Percentiles rank a stretch among this genome's conserved stretches.
These are phyloP conservation scores for Gorsachius magnificus DNA, from an alignment of 2,797 vertebrate genomes.

Conservation along the genomic window DNA sequence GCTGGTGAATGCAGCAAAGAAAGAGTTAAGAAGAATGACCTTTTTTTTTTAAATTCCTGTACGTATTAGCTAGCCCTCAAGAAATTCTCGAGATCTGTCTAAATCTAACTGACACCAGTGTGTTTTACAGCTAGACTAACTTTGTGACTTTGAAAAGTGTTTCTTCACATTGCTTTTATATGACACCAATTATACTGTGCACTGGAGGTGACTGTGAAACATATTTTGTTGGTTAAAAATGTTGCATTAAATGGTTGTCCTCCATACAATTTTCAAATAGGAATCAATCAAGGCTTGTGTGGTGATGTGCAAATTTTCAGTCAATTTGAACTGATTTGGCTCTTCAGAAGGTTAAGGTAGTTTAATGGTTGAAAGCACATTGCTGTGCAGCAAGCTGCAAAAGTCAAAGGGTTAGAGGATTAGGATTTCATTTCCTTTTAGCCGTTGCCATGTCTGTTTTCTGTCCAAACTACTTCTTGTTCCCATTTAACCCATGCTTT, in stretches of 20 bases:
- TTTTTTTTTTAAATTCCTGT: neutral
- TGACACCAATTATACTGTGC: constrained; percentile 22
- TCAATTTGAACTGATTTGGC: constrained; percentile 74
- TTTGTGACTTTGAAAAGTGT: constrained; percentile 68
- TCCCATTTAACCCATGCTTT: constrained; percentile 79
- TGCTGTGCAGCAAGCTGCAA: constrained; percentile 74
- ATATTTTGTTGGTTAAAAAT: constrained; percentile 70
- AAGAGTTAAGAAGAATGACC: neutral
- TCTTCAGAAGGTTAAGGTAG: constrained; percentile 75
- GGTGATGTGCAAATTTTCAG: constrained; percentile 75
- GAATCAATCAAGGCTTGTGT: constrained; percentile 72
- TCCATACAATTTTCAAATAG: constrained; percentile 67
- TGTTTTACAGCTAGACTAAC: constrained; percentile 35
- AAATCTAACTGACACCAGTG: neutral
- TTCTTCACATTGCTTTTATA: constrained; percentile 51
- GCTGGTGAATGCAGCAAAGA: neutral
- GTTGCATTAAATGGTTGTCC: constrained; percentile 44
- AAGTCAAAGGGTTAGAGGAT: constrained; percentile 79
- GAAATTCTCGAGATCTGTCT: neutral
- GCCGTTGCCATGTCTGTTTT: constrained; percentile 79
- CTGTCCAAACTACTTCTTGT: constrained; percentile 81
- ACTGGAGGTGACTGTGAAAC: constrained; percentile 42
- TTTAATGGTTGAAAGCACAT: constrained; percentile 79
- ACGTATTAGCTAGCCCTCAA: neutral
- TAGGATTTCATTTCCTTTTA: constrained; percentile 84